These are phyloP conservation scores for Sinohyriopsis cumingii DNA, from an alignment of 2,888 invertebrate genomes.

Conservation along the genomic window DNA sequence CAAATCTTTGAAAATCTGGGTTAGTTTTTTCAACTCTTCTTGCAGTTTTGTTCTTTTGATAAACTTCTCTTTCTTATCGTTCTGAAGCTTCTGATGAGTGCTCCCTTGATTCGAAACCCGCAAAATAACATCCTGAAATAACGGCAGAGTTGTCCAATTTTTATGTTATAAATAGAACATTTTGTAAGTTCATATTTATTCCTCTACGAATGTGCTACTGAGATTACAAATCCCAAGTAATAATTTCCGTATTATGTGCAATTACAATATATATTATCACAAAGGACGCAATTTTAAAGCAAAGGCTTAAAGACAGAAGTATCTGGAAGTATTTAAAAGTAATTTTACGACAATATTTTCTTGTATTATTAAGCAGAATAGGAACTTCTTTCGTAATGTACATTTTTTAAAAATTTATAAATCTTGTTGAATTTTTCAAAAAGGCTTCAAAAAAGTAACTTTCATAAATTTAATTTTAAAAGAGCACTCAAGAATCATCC, in stretches of 20 bases:
- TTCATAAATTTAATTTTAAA: too few relatives aligned
- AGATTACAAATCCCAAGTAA: neutral
- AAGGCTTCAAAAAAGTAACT: too few relatives aligned
- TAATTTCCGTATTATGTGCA: neutral
- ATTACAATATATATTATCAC: too few relatives aligned
- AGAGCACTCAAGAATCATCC: too few relatives aligned
- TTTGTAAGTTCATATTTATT: neutral
- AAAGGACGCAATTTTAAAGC: neutral
- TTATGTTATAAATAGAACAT: neutral
- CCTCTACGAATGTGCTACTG: neutral
- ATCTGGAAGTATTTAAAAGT: too few relatives aligned
- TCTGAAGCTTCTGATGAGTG: slow-evolving; percentile 36
- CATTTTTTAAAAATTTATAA: too few relatives aligned
- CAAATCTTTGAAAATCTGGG: slow-evolving; percentile 39
- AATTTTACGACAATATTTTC: too few relatives aligned
- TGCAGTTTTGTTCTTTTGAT: slow-evolving; percentile 29
- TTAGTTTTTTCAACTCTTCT: slow-evolving; percentile 47
- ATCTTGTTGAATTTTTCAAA: too few relatives aligned
- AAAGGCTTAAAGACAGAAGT: too few relatives aligned
- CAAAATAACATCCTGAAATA: slow-evolving; percentile 52
- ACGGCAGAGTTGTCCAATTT: neutral
- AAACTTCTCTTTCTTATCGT: slow-evolving; percentile 47
- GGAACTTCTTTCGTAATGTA: too few relatives aligned
- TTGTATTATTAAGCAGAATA: too few relatives aligned
- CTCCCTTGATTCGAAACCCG: slow-evolving; percentile 48